A percentile compares a stretch with the other conserved stretches of the same genome.
Evolutionary conservation across 2,888 invertebrate genomes (phyloP).

Genomic region (Trachelus stipa): DNA sequence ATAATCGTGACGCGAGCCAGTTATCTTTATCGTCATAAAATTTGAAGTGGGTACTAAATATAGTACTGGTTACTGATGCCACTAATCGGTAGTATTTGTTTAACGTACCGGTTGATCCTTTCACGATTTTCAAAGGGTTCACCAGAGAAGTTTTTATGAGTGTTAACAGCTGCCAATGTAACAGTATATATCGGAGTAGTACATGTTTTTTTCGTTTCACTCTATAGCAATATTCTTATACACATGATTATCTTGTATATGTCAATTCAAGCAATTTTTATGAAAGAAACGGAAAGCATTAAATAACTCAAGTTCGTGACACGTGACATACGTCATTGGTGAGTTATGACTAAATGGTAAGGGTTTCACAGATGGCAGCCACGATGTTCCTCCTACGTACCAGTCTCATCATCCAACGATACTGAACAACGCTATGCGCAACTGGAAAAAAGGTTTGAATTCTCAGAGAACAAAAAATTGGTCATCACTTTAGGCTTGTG

Average conservation of each 20-base stretch:
- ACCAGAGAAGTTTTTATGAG: background rate
- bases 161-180: no score
- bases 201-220: background rate
- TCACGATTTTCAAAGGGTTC: background rate
- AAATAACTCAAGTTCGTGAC: background rate
- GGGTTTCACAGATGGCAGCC: slow-evolving; percentile 64
- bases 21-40: background rate
- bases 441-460: slow-evolving; percentile 65
- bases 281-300: background rate
- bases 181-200: background rate
- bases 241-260: background rate
- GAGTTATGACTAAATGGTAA: slow-evolving; percentile 60
- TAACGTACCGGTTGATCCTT: background rate
- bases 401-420: slow-evolving; percentile 62
- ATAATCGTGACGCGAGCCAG: background rate
- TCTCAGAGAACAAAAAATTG: slow-evolving; percentile 28
- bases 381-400: slow-evolving; percentile 61
- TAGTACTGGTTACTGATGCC: no score
- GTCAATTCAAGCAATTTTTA: background rate
- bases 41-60: background rate
- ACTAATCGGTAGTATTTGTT: background rate
- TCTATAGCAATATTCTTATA: background rate
- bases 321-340: slow-evolving; percentile 26
- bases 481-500: slow-evolving; percentile 26
- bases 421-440: slow-evolving; percentile 61